phyloP scores from a whole-genome alignment of 2,888 invertebrate genomes.

The Agapostemon virescens region DNA sequence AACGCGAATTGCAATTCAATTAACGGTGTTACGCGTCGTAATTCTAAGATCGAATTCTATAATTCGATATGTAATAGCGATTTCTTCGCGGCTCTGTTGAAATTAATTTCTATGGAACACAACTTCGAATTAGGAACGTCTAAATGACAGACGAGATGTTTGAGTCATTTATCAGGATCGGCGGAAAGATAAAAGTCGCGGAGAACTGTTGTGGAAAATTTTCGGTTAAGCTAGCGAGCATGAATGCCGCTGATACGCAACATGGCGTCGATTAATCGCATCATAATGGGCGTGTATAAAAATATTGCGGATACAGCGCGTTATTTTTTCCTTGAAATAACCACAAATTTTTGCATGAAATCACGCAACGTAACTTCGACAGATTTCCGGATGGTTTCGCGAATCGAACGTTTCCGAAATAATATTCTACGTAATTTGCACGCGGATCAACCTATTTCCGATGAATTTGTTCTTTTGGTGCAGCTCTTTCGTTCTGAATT shows the following conservation, averaged over 20 bases:
- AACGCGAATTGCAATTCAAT: neutral
- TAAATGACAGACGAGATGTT: too few relatives aligned
- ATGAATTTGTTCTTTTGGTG: neutral
- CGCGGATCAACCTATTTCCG: neutral
- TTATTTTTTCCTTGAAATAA: slow-evolving; percentile 19
- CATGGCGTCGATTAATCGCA: slow-evolving; percentile 57
- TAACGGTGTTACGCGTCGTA: neutral
- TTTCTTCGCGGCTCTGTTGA: neutral
- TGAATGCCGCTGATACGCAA: slow-evolving; percentile 55
- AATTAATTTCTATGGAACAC: neutral
- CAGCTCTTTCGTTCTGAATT: neutral
- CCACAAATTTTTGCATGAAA: slow-evolving; percentile 37
- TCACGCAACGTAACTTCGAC: neutral
- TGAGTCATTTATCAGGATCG: neutral
- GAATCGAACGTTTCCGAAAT: neutral
- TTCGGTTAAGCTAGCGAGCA: slow-evolving; percentile 3
- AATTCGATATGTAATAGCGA: neutral
- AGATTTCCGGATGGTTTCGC: slow-evolving; percentile 11
- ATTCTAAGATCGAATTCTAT: neutral
- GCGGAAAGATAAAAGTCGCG: too few relatives aligned
- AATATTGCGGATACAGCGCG: slow-evolving; percentile 40
- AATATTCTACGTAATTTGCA: neutral
- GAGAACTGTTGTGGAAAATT: slow-evolving; percentile 15
- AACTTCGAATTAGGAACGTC: neutral
- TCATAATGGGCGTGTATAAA: slow-evolving; percentile 28